Evolutionary conservation across 2,888 invertebrate species (phyloP).

Genomic region (Masnerella sp.): DNA sequence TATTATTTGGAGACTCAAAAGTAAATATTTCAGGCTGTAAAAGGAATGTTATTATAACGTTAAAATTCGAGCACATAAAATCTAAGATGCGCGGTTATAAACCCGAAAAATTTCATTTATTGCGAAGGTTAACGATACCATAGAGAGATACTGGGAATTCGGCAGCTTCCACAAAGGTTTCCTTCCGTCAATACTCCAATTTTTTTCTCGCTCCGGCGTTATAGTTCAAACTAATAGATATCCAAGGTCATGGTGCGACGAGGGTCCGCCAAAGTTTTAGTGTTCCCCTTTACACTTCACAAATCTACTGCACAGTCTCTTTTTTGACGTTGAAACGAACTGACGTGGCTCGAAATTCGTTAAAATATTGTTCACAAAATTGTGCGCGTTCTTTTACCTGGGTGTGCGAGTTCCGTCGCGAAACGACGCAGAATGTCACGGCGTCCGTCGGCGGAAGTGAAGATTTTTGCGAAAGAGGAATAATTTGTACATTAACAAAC

Average conservation of each 20-base stretch:
- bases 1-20: slow-evolving; percentile 7
- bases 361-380: slow-evolving; percentile 14
- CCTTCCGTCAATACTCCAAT: slow-evolving; percentile 62
- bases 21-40: slow-evolving; percentile 17
- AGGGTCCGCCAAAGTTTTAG: slow-evolving; percentile 49
- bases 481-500: not conserved
- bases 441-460: slow-evolving; percentile 14
- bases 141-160: slow-evolving; percentile 37
- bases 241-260: slow-evolving; percentile 53
- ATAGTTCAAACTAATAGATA: slow-evolving; percentile 57
- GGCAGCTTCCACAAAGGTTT: slow-evolving; percentile 52
- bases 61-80: slow-evolving; percentile 43
- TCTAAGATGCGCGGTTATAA: slow-evolving; percentile 33
- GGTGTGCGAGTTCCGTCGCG: slow-evolving; percentile 26
- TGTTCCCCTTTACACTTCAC: slow-evolving; percentile 32
- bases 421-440: not conserved
- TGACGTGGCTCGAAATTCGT: slow-evolving; percentile 29
- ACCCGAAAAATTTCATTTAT: slow-evolving; percentile 37
- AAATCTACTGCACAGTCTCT: slow-evolving; percentile 49
- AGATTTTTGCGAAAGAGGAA: not conserved
- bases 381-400: not conserved
- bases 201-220: slow-evolving; percentile 51
- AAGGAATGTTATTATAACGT: slow-evolving; percentile 37
- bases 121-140: slow-evolving; percentile 41
- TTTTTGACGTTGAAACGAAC: slow-evolving; percentile 47